A percentile compares a stretch with the other conserved stretches of the same genome.
These are phyloP conservation scores for Hyla sarda DNA, from an alignment of 2,113 vertebrate genomes.

Conservation along the genomic window DNA sequence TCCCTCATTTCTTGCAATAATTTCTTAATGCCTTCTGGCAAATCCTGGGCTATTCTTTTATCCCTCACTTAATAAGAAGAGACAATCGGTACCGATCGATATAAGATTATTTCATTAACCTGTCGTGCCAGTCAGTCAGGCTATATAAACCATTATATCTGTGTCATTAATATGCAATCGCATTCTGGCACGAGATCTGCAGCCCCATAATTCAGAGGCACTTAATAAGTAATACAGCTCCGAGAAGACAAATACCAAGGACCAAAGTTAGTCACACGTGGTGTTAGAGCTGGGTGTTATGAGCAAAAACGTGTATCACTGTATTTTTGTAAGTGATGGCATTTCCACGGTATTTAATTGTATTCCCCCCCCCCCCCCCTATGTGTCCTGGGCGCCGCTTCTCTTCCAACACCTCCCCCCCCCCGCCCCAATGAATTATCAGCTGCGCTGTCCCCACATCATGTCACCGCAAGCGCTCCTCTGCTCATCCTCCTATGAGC, in stretches of 20 bases:
- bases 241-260: neutral
- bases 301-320: too few relatives aligned
- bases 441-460: too few relatives aligned
- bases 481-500: too few relatives aligned
- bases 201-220: constrained; percentile 48
- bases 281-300: too few relatives aligned
- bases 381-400: too few relatives aligned
- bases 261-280: neutral
- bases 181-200: constrained; percentile 25
- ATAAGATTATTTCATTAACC: constrained; percentile 57
- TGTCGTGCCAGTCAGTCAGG: constrained; percentile 41
- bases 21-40: constrained; percentile 20
- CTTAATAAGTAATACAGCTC: constrained; percentile 38
- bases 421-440: too few relatives aligned
- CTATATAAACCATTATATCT: constrained; percentile 50
- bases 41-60: constrained; percentile 21
- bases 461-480: too few relatives aligned
- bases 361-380: too few relatives aligned
- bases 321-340: too few relatives aligned
- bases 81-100: constrained; percentile 58
- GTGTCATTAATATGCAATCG: constrained; percentile 56
- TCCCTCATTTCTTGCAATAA: neutral
- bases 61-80: constrained; percentile 49
- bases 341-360: too few relatives aligned
- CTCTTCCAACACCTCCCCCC: too few relatives aligned